Evolutionary conservation across 2,113 vertebrate species (phyloP).

Genomic region (Rhineura floridana): DNA sequence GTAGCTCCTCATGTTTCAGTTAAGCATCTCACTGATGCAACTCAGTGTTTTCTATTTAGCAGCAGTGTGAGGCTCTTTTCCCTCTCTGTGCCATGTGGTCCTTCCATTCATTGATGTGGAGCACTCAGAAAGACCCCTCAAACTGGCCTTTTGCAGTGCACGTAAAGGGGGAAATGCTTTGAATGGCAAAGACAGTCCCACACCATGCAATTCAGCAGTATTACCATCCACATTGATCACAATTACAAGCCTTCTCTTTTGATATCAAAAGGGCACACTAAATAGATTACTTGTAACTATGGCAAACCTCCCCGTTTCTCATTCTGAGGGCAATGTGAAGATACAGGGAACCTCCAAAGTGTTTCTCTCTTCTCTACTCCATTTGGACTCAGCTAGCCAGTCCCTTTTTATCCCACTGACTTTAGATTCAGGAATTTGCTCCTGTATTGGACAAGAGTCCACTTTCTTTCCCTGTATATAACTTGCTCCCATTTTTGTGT

Average conservation of each 20-base stretch:
- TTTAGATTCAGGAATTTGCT: conserved; percentile 27
- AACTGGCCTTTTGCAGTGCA: neutral
- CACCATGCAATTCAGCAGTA: conserved; percentile 35
- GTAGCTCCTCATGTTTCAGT: conserved; percentile 14
- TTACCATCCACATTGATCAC: conserved; percentile 5
- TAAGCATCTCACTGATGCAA: conserved; percentile 34
- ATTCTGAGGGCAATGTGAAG: neutral
- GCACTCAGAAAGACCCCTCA: conserved; percentile 22
- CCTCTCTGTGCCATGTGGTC: conserved; percentile 1
- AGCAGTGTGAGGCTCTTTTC: neutral
- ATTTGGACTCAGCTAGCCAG: neutral
- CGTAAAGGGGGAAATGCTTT: conserved; percentile 4
- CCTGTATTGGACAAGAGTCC: conserved; percentile 12
- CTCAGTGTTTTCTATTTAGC: neutral
- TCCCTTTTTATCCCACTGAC: conserved; percentile 8
- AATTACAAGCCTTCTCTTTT: neutral
- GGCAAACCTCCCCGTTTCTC: conserved; percentile 24
- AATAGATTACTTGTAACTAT: neutral
- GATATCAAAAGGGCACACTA: conserved; percentile 12
- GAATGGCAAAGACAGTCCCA: neutral
- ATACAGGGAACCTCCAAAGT: neutral
- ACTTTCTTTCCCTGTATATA: conserved; percentile 57
- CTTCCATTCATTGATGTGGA: neutral
- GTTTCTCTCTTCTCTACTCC: neutral
- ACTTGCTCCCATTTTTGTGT: conserved; percentile 61